Evolutionary conservation across 2,113 vertebrate genomes (phyloP).

Genomic region (Notechis scutatus): DNA sequence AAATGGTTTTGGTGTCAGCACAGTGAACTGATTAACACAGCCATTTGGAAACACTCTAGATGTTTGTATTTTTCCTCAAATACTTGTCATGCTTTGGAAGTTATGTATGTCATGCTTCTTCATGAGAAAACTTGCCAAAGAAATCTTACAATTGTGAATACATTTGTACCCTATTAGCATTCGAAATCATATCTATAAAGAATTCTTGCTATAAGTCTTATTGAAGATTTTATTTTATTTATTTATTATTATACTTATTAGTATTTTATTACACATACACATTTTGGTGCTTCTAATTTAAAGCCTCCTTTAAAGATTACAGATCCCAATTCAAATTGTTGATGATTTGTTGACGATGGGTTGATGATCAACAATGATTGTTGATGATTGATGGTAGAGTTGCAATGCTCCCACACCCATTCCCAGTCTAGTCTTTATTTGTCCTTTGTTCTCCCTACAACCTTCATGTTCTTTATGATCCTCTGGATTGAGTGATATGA

Average conservation of each 20-base stretch:
- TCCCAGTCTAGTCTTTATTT: background rate
- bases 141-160: background rate
- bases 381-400: too few relatives aligned
- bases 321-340: background rate
- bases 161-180: background rate
- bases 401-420: background rate
- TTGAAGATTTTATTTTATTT: fast-evolving
- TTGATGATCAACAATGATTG: too few relatives aligned
- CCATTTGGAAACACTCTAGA: background rate
- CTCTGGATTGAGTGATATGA: background rate
- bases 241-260: background rate
- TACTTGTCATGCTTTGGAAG: background rate
- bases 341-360: background rate
- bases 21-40: background rate
- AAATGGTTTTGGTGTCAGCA: background rate
- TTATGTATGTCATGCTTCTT: background rate
- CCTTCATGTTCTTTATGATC: background rate
- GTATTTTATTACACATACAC: background rate
- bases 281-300: background rate
- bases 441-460: background rate
- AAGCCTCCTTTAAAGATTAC: background rate
- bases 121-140: background rate
- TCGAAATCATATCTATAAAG: background rate
- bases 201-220: background rate
- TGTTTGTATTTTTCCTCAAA: background rate